These are phyloP conservation scores for Babyrousa celebensis DNA, from an alignment of 2,797 vertebrate genomes.

Conservation along the genomic window DNA sequence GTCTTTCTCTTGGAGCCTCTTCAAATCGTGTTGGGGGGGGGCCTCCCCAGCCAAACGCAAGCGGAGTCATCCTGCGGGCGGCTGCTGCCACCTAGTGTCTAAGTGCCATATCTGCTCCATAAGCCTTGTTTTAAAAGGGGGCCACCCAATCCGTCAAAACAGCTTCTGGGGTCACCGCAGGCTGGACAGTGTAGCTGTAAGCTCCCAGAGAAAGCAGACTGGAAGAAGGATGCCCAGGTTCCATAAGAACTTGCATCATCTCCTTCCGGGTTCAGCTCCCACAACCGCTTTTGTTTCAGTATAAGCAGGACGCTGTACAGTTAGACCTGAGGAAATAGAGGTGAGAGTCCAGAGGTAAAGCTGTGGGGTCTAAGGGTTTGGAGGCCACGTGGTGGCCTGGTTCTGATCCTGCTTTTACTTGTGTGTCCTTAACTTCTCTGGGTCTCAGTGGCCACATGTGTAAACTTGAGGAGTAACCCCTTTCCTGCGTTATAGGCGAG, in stretches of 20 bases:
- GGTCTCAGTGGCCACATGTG: neutral
- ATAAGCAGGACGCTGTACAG: neutral
- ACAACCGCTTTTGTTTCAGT: neutral
- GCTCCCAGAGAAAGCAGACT: neutral
- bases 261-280: neutral
- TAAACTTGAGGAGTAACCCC: slow-evolving; percentile 9
- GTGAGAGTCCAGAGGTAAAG: slow-evolving; percentile 9
- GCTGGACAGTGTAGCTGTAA: neutral
- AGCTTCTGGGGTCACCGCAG: neutral
- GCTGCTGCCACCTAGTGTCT: slow-evolving; percentile 91
- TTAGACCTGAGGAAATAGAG: neutral
- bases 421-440: neutral
- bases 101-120: neutral
- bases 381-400: neutral
- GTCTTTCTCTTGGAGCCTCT: slow-evolving; percentile 38
- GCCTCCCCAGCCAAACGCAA: slow-evolving; percentile 70
- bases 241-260: neutral
- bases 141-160: neutral
- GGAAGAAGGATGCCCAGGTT: neutral
- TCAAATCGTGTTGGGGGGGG: neutral
- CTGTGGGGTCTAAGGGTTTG: neutral
- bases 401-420: slow-evolving; percentile 32
- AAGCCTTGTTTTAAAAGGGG: neutral
- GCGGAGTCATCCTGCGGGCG: slow-evolving; percentile 82
- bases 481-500: neutral